Base-by-base conservation (phyloP, 2,797 vertebrate species). In the Babyrousa celebensis region DNA sequence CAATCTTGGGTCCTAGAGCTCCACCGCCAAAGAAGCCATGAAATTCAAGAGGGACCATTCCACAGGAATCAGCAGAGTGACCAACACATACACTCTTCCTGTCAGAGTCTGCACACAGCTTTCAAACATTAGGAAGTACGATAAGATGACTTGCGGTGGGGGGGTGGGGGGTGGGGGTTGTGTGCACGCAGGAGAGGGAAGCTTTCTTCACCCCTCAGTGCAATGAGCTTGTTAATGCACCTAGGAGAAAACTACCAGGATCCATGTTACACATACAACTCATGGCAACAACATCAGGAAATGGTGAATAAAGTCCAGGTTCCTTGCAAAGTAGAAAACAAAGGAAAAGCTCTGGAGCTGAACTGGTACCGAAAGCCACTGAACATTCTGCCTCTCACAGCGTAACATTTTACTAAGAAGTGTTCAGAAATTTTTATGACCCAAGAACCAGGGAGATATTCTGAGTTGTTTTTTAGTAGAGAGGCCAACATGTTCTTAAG, bases 241-340 rank as follows among this genome's bases (percentile, higher is more conserved):
- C 56, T 32, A 40, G 16, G 32, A 89, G 48, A 85, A 91, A 88
- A 36, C 48, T 21, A 6, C 12, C 71, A 62, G 54, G 21, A 78
- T 60, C 27, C 6, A 2, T 4, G 23, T 32, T 71, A 65, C 54
- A 72, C 40, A 65, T 0, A 10, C 17, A 71, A 54, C 94, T 65
- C 67, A 75, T 25, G 80, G 54, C 48, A 23, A 25, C 0, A 70
- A 74, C 23, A 94, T 29, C 85, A 65, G 36, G 77, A 91, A 92
- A 58, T 0, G 68, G 60, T 7, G 52, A 5, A 2, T n/a, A 95
- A 68, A 85, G 75, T 70, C 80, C 92, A 67, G 43, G 40, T 40
- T 58, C 6, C 43, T 94, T 97, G 77, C 75, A 21, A 96, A 95
- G 23, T 91, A 12, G 43, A 87, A 96, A 94, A 87, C 75, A 23